Evolutionary conservation across 64 coral and sea anemone genomes (phyloP), one percentile per base, ranked within the genome.

Genomic region (Pocillopora damicornis): DNA sequence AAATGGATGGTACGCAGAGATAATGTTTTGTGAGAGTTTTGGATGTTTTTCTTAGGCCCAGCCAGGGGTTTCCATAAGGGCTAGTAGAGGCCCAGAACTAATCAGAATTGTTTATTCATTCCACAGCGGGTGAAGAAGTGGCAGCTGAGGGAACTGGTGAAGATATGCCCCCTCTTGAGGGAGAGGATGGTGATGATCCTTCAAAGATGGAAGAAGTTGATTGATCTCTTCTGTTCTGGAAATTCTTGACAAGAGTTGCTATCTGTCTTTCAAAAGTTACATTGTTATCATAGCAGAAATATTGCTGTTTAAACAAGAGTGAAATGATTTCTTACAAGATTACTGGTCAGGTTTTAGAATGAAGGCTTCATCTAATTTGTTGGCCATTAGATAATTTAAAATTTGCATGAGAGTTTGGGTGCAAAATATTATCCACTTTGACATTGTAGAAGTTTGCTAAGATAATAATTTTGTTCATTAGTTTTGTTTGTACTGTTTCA

Each of bases 191-290:
- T 35, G 97, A 99, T 25, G 96, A 98, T 79, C 74, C 93, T 18
- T 95, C 93, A 26, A 99, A 99, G 75, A 99, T 99, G 97, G 97
- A 99, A 88, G 97, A 99, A 93, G 97, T 99, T 58, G 97, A 99
- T 77, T 99, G 88, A 88, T n/a, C 82, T 20, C 30, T 65, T 9
- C 81, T 11, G 34, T 10, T 15, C 35, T 37, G 23, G 11, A 36
- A 42, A 42, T 18, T 18, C 80, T 37, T 42, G 35, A 35, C 66
- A 60, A 64, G 15, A 5, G 63, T 13, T 64, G 63, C 63, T 25
- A 67, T 8, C 57, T 80, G 22, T 67, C 4, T 35, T 67, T 84
- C 23, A 20, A 63, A 74, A 63, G 45, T 51, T 87, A 75, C 37
- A 75, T 36, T 51, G 42, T 51, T 51, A 51, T 51, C 42, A 51